These are phyloP conservation scores for Erinaceus europaeus DNA, from an alignment of 2,113 vertebrate genomes.

Conservation along the genomic window DNA sequence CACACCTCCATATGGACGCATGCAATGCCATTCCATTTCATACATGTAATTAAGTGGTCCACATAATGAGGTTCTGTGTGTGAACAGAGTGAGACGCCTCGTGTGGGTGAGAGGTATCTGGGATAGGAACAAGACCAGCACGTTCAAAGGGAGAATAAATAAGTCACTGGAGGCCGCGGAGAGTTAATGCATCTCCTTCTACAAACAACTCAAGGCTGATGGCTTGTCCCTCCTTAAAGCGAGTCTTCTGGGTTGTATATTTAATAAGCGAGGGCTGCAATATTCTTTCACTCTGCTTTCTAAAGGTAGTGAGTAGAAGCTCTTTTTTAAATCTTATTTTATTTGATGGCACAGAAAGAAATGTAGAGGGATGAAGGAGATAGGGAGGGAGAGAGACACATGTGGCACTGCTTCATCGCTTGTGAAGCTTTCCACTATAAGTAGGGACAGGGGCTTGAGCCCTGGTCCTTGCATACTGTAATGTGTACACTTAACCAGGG, in stretches of 20 bases:
- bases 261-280: not conserved
- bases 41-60: slow-evolving; percentile 53
- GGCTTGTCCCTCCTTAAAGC: not conserved
- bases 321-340: too few species aligned
- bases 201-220: slow-evolving; percentile 22
- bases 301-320: not conserved
- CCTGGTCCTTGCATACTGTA: too few species aligned
- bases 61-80: slow-evolving; percentile 46
- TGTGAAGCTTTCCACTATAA: too few species aligned
- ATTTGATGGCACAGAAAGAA: too few species aligned
- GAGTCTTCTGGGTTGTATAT: slow-evolving; percentile 35
- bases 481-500: too few species aligned
- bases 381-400: too few species aligned
- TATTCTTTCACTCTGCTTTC: not conserved
- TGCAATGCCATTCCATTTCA: slow-evolving; percentile 48
- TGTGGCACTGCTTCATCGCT: too few species aligned
- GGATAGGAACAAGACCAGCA: not conserved
- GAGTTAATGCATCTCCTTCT: slow-evolving; percentile 24
- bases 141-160: slow-evolving; percentile 38
- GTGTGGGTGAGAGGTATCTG: slow-evolving; percentile 7
- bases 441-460: too few species aligned
- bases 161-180: not conserved
- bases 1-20: slow-evolving; percentile 13
- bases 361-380: too few species aligned
- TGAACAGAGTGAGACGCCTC: slow-evolving; percentile 6